phyloP scores from a whole-genome alignment of 2,888 invertebrate species.

The Chironomus tentans region DNA sequence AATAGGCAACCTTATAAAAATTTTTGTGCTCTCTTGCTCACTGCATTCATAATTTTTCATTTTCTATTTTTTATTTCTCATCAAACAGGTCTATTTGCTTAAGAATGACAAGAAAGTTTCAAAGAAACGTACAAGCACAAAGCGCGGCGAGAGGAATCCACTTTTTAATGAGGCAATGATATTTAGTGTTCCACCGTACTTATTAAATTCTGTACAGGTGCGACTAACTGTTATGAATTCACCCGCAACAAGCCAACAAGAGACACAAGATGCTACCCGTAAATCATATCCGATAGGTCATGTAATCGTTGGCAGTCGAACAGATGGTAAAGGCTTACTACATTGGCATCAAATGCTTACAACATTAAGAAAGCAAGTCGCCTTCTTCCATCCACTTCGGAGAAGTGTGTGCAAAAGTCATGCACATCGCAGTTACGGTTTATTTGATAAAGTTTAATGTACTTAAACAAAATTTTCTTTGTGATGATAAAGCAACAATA shows the following conservation, averaged over 20 bases:
- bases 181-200: conserved; percentile 66
- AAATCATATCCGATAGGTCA: conserved; percentile 56
- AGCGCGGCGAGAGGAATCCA: conserved; percentile 63
- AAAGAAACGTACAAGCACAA: conserved; percentile 70
- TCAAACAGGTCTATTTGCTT: conserved; percentile 59
- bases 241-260: conserved; percentile 27
- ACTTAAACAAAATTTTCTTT: too few relatives aligned
- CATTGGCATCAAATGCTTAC: conserved; percentile 82
- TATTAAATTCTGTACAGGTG: conserved; percentile 61
- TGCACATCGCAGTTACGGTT: too few relatives aligned
- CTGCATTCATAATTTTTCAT: not conserved
- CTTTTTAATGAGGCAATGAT: conserved; percentile 81
- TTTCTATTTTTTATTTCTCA: not conserved
- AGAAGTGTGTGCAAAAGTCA: conserved; percentile 32
- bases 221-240: conserved; percentile 56
- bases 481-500: too few relatives aligned
- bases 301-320: conserved; percentile 65
- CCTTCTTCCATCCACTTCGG: conserved; percentile 75
- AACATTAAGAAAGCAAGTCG: conserved; percentile 66
- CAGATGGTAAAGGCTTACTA: conserved; percentile 59
- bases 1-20: not conserved
- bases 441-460: too few relatives aligned
- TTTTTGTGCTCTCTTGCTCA: not conserved
- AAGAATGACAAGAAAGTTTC: conserved; percentile 72
- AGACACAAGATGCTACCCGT: conserved; percentile 34